phyloP scores from a whole-genome alignment of 1,140 invertebrate species.

The Drosophila ironensis region DNA sequence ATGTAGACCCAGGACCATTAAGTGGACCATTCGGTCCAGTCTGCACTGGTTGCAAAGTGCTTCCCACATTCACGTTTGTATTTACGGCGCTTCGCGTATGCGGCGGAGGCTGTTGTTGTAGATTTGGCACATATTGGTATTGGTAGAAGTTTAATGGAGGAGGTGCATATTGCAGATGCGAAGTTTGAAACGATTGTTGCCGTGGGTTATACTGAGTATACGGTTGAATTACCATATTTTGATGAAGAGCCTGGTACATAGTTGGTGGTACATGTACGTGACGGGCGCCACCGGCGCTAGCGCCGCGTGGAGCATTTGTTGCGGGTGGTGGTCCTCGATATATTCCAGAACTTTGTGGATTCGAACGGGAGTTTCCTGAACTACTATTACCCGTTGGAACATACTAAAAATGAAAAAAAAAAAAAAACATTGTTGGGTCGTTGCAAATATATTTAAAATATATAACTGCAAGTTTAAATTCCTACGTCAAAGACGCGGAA shows the following conservation, averaged over 20 bases:
- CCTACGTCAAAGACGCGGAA: too few relatives aligned
- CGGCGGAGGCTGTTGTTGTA: slow-evolving; percentile 56
- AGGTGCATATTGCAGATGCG: slow-evolving; percentile 63
- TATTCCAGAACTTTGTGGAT: slow-evolving; percentile 57
- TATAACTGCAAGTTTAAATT: neutral
- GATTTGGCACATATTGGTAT: slow-evolving; percentile 58
- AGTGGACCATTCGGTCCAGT: slow-evolving; percentile 60
- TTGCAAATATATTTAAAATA: too few relatives aligned
- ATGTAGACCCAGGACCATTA: slow-evolving; percentile 48
- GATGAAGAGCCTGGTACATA: slow-evolving; percentile 60
- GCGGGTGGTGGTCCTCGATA: slow-evolving; percentile 60
- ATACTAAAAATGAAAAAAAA: slow-evolving; percentile 41
- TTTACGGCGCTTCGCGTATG: slow-evolving; percentile 62
- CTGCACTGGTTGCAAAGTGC: slow-evolving; percentile 56
- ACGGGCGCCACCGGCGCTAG: slow-evolving; percentile 32
- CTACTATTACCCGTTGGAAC: slow-evolving; percentile 60
- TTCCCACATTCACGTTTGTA: slow-evolving; percentile 60
- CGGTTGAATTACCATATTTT: slow-evolving; percentile 55
- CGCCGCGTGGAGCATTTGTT: slow-evolving; percentile 47
- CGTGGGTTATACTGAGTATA: slow-evolving; percentile 59
- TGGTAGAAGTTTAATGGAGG: slow-evolving; percentile 53
- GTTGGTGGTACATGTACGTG: slow-evolving; percentile 62
- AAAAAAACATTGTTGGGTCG: neutral
- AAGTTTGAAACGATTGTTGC: slow-evolving; percentile 56
- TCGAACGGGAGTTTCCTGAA: slow-evolving; percentile 57